phyloP scores from a whole-genome alignment of 53 echinoderm and acorn worm species.

The Antedon mediterranea region DNA sequence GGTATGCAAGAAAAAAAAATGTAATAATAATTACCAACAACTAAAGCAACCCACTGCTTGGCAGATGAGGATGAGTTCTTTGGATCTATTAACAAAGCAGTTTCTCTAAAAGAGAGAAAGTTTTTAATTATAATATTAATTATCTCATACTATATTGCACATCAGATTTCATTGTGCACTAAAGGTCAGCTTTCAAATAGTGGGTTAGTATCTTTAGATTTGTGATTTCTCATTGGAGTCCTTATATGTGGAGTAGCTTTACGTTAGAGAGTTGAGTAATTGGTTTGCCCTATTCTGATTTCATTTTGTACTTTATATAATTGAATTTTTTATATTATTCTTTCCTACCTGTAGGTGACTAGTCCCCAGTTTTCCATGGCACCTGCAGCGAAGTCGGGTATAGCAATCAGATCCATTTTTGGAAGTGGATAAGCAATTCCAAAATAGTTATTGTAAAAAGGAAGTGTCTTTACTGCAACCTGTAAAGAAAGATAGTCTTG shows the following conservation, averaged over 20 bases:
- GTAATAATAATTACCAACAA: slow-evolving; percentile 68
- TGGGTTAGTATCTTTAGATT: no score
- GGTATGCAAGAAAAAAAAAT: background rate
- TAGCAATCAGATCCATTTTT: slow-evolving; percentile 95
- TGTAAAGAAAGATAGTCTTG: slow-evolving; percentile 2
- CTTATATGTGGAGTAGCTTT: no score
- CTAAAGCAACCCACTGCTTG: slow-evolving; percentile 94
- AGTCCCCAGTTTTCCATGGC: slow-evolving; percentile 99
- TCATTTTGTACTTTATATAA: no score
- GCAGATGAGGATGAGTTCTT: slow-evolving; percentile 78
- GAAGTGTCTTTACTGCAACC: slow-evolving; percentile 89
- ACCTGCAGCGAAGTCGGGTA: slow-evolving; percentile 98
- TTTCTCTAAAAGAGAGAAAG: slow-evolving; percentile 41
- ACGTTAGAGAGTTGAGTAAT: no score
- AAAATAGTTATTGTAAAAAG: slow-evolving; percentile 96
- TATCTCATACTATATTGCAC: no score
- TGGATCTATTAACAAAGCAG: slow-evolving; percentile 79
- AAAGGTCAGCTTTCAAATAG: no score
- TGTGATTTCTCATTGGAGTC: no score
- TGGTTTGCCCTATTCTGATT: no score
- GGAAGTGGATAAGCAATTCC: slow-evolving; percentile 90
- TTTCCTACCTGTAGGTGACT: slow-evolving; percentile 83
- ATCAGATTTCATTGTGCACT: no score
- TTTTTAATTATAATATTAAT: background rate
- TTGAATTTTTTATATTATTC: no score